Evolutionary conservation across 2,888 invertebrate genomes (phyloP), one percentile per base, ranked within the genome.

Genomic region (Dyspetes luteomarginatus): DNA sequence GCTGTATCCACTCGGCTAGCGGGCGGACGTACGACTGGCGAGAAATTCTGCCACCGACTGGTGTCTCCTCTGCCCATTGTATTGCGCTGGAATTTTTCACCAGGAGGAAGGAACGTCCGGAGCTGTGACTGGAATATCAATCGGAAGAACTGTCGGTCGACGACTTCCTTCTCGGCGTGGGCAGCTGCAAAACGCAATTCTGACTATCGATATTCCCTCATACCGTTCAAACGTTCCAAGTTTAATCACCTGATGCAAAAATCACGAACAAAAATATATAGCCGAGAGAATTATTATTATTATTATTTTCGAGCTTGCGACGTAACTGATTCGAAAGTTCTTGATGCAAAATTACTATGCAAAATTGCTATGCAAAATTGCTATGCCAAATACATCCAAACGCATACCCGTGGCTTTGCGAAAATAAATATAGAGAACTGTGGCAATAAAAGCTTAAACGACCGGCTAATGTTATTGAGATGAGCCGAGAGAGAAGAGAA

Each of bases 401-500:
- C 58, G 26, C 30, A 64, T 58, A 78, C 43, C 58, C n/a, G n/a
- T n/a, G 28, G 69, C 65, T 74, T 60, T 26, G 48, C 41, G 50
- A 83, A n/a, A 82, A 87, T 88, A 85, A 87, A 88, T 86, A 74
- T 74, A 56, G 69, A 82, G 87, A 82, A 82, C 75, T 65, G 80
- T 26, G 78, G 86, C 85, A 88, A 88, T 88, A 89, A 89, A 90
- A 89, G 88, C 86, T 87, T 86, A 87, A 89, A 88, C 88, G 89
- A 88, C 88, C 86, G 75, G 88, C 88, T 89, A 89, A 90, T 89
- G 90, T 89, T 90, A 91, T 90, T 91, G 89, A 90, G 90, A 90
- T 90, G 89, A 90, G 88, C 86, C 81, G 81, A 76, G 82, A 67
- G 41, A 64, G 48, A 48, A 41, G 30, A 45, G 30, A 9, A 55